Evolutionary conservation across 2,888 invertebrate species (phyloP).

Genomic region (Cacoxenus indagator): DNA sequence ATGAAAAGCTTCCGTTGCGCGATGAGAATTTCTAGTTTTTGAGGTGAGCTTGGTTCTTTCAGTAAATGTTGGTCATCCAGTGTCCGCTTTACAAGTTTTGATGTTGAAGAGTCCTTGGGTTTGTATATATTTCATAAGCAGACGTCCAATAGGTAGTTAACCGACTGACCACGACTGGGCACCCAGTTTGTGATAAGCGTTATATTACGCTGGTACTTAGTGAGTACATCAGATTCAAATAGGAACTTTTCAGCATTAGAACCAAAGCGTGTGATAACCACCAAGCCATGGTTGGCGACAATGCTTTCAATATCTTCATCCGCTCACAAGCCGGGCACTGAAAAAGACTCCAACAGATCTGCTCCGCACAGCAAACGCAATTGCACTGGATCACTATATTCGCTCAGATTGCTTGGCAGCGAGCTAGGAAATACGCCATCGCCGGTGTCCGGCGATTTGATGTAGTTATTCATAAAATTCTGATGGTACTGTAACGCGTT

Average conservation of each 20-base stretch:
- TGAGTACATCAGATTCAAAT: conserved; percentile 91
- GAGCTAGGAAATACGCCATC: conserved; percentile 72
- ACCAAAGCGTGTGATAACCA: conserved; percentile 89
- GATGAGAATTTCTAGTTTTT: conserved; percentile 26
- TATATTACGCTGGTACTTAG: conserved; percentile 89
- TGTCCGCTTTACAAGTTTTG: conserved; percentile 44
- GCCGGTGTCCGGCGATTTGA: conserved; percentile 72
- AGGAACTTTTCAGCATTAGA: conserved; percentile 89
- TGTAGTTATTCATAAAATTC: conserved; percentile 74
- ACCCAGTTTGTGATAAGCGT: conserved; percentile 93
- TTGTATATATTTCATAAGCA: conserved; percentile 82
- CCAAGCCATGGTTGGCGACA: conserved; percentile 87
- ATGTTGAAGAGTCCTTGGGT: conserved; percentile 78
- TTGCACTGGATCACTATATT: conserved; percentile 73
- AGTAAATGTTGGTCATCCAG: conserved; percentile 36
- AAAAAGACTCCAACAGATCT: conserved; percentile 93
- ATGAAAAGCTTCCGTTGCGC: conserved; percentile 61
- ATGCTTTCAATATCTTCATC: conserved; percentile 91
- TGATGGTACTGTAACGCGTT: conserved; percentile 85
- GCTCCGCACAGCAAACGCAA: conserved; percentile 93
- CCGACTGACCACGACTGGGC: conserved; percentile 86
- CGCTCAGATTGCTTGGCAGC: conserved; percentile 74
- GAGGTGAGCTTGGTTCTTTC: conserved; percentile 25
- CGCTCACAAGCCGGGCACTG: conserved; percentile 89
- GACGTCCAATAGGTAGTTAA: conserved; percentile 87